phyloP scores from a whole-genome alignment of 1,140 invertebrate species.

The Apis laboriosa region DNA sequence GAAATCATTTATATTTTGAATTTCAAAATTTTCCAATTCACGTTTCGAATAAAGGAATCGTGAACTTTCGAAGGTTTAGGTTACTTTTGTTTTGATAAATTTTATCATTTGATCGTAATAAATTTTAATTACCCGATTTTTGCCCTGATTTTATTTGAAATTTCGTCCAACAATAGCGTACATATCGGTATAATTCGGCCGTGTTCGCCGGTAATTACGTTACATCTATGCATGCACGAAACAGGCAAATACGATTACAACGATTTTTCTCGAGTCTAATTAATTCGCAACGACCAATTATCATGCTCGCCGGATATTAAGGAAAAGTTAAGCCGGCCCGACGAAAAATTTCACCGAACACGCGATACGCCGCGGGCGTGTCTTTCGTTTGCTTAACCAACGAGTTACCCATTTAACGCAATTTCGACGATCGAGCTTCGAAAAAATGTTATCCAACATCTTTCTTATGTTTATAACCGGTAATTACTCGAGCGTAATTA shows the following conservation, averaged over 20 bases:
- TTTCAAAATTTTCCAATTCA: too few relatives aligned
- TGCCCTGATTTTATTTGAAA: neutral
- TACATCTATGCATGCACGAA: neutral
- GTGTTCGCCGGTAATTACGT: neutral
- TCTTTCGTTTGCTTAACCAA: neutral
- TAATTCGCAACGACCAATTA: slow-evolving; percentile 29
- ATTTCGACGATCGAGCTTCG: neutral
- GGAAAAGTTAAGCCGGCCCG: slow-evolving; percentile 16
- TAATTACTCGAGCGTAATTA: neutral
- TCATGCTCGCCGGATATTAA: slow-evolving; percentile 2
- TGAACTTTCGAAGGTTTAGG: too few relatives aligned
- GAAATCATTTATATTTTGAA: too few relatives aligned
- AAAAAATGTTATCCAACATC: neutral
- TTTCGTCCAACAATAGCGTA: neutral
- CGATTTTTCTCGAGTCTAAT: slow-evolving; percentile 17
- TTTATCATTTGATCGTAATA: too few relatives aligned
- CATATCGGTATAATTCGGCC: neutral
- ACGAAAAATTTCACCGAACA: slow-evolving; percentile 18
- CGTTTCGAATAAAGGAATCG: too few relatives aligned
- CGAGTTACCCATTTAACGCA: neutral
- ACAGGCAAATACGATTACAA: neutral
- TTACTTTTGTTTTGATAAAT: too few relatives aligned
- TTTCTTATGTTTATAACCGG: neutral
- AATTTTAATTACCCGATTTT: neutral
- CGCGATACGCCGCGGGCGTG: neutral